Base-by-base conservation (phyloP, 2,797 vertebrate species). In the Ctenopoma kingsleyae region DNA sequence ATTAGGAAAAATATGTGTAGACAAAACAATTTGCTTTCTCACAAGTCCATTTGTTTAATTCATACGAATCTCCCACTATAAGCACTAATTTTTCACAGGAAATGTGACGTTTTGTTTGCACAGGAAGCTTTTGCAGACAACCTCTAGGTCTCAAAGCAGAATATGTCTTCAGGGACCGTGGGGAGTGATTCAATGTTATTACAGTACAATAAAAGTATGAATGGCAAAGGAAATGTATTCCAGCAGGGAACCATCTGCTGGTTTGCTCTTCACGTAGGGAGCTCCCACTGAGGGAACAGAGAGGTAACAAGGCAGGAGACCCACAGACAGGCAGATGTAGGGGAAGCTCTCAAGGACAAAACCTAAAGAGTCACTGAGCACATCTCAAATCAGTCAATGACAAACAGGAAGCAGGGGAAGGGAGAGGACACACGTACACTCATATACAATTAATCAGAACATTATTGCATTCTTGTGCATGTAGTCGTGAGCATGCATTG, bases 171-270 rank as follows among this genome's bases (percentile, higher is more conserved):
- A 7, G 68, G 57, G 67, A 71, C 9, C 27, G 47, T 1, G 8
- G 55, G 11, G 60, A 78, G 44, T 30, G 41, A 81, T 76, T 88
- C 76, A 84, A 83, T 79, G 79, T 90, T 90, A 87, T 80, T 75
- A 69, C 49, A 17, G 53, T 67, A 47, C 17, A 51, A 65, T 64
- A 75, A 83, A 83, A 80, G 76, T 80, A 88, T 81, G 63, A 85
- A 85, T 66, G 70, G 78, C 38, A 65, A 79, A 76, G 74, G 80
- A 87, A 86, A 82, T 43, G 47, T 71, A 75, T 66, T 89, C 84
- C 89, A 82, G 82, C 78, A 80, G 80, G 79, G 79, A 87, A 71
- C 76, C 86, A 88, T 89, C 89, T 91, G 87, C 81, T 87, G 81
- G 77, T 82, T 75, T 85, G 77, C 77, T 79, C 71, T 71, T 75